These are phyloP conservation scores for Bradypodion pumilum DNA, from an alignment of 2,797 vertebrate genomes.

Conservation along the genomic window DNA sequence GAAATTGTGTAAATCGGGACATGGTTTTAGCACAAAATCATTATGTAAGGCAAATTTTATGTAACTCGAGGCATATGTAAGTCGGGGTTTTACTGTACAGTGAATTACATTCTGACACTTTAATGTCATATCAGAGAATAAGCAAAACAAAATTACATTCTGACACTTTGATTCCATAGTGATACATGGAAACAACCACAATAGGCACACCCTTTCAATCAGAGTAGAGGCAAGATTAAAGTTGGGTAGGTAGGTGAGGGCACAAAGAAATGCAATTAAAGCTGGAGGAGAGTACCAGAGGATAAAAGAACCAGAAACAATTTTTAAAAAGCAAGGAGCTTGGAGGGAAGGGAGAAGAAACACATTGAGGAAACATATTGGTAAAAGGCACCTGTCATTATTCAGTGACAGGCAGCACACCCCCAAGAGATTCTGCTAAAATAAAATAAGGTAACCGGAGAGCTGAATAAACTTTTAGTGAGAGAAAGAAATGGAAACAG, in stretches of 20 bases:
- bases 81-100: too few relatives aligned
- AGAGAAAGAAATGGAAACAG: background rate
- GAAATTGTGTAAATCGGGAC: too few relatives aligned
- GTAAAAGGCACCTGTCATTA: slow-evolving; percentile 36
- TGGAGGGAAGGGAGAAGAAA: background rate
- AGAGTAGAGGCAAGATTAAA: background rate
- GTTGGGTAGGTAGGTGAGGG: background rate
- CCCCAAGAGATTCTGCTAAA: slow-evolving; percentile 32
- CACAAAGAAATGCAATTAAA: background rate
- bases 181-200: background rate
- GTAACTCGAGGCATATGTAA: too few relatives aligned
- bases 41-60: too few relatives aligned
- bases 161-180: background rate
- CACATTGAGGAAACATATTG: background rate
- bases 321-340: background rate
- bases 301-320: background rate
- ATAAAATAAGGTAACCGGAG: slow-evolving; percentile 41
- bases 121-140: too few relatives aligned
- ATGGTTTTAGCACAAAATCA: too few relatives aligned
- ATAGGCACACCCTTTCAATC: background rate
- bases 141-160: too few relatives aligned
- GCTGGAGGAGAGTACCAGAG: background rate
- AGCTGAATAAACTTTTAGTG: slow-evolving; percentile 18
- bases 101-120: background rate
- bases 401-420: slow-evolving; percentile 23